A percentile compares a stretch with the other conserved stretches of the same genome.
phyloP scores from a whole-genome alignment of 2,888 invertebrate species.

The Neoitamus cyanurus region DNA sequence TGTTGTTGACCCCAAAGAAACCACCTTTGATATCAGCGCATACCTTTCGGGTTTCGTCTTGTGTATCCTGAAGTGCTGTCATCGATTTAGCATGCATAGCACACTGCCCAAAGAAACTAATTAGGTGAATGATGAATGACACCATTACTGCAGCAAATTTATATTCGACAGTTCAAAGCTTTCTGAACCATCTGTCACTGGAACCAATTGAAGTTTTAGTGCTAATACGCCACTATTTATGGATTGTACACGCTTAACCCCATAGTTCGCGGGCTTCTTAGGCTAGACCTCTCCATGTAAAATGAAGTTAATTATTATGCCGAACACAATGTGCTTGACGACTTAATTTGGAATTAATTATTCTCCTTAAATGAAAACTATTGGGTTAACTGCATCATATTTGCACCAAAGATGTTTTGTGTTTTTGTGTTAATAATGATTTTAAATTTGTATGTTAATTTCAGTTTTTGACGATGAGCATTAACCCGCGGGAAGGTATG shows the following conservation, averaged over 20 bases:
- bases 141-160: neutral
- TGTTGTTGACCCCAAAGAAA: slow-evolving; percentile 14
- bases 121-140: slow-evolving; percentile 20
- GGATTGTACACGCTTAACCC: neutral
- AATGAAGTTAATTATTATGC: neutral
- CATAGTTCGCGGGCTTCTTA: neutral
- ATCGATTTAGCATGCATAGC: slow-evolving; percentile 20
- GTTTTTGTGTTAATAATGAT: no score
- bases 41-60: slow-evolving; percentile 9
- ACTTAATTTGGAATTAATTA: neutral
- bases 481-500: no score
- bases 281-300: neutral
- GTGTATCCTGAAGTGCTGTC: neutral
- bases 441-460: no score
- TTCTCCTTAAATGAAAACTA: neutral
- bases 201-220: neutral
- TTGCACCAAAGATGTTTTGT: neutral
- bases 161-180: neutral
- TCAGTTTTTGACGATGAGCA: no score
- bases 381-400: neutral
- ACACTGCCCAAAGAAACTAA: neutral
- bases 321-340: neutral
- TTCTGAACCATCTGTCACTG: neutral
- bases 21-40: slow-evolving; percentile 17
- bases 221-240: neutral